These are phyloP conservation scores for Electrophaes corylata DNA, from an alignment of 2,888 invertebrate genomes.

Conservation along the genomic window DNA sequence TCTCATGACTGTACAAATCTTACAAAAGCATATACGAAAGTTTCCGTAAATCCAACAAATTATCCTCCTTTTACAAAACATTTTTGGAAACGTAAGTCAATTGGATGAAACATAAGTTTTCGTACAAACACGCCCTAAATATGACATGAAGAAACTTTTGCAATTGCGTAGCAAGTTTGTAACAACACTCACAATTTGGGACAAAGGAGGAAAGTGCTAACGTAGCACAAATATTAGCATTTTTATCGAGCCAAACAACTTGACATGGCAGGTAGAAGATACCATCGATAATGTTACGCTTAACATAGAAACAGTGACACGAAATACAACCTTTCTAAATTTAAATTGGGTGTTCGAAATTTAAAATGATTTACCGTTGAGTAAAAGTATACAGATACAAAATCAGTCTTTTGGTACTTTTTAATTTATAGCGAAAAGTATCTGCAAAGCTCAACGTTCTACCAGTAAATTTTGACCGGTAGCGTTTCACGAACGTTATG, in stretches of 20 bases:
- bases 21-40: neutral
- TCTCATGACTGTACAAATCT: neutral
- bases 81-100: conserved; percentile 40
- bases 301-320: conserved; percentile 22
- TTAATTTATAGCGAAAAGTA: conserved; percentile 33
- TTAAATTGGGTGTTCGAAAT: conserved; percentile 11
- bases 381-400: neutral
- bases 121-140: conserved; percentile 42
- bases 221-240: conserved; percentile 51
- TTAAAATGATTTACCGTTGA: neutral
- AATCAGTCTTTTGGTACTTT: neutral
- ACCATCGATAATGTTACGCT: conserved; percentile 27
- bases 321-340: conserved; percentile 18
- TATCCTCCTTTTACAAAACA: conserved; percentile 18
- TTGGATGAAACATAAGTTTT: conserved; percentile 41
- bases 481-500: conserved; percentile 69
- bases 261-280: conserved; percentile 39
- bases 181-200: conserved; percentile 37
- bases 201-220: conserved; percentile 42
- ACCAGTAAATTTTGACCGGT: conserved; percentile 69
- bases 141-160: conserved; percentile 41
- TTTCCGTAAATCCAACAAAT: conserved; percentile 2
- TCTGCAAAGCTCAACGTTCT: conserved; percentile 55
- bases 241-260: conserved; percentile 53
- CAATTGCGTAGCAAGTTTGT: conserved; percentile 42